These are phyloP conservation scores for Penelope pileata DNA, from an alignment of 2,113 vertebrate species.

Conservation along the genomic window DNA sequence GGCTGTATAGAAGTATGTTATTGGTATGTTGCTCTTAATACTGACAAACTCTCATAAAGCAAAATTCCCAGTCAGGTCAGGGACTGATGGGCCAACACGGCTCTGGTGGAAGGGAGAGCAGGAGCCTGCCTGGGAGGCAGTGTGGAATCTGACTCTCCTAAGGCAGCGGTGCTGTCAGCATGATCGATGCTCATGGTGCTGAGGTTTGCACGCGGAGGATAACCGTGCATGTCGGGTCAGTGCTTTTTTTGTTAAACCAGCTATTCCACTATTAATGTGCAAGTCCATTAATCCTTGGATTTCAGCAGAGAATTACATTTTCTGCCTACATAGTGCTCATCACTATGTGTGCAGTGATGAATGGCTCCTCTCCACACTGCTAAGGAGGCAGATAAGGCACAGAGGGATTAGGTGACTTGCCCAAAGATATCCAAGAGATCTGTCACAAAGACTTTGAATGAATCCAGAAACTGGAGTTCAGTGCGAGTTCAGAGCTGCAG, in stretches of 20 bases:
- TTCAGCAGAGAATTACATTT: not conserved
- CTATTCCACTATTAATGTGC: not conserved
- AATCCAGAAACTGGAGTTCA: not conserved
- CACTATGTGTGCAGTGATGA: not conserved
- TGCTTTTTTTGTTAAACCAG: not conserved
- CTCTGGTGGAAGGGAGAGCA: not conserved
- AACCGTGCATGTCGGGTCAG: not conserved
- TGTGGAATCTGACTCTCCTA: not conserved
- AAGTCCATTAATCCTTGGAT: conserved; percentile 11
- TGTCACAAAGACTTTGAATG: not conserved
- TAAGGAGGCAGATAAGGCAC: not conserved
- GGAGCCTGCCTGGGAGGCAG: not conserved
- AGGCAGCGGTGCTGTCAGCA: not conserved
- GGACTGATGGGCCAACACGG: not conserved
- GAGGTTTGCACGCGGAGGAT: not conserved
- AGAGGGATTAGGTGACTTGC: conserved; percentile 7
- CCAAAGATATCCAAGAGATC: not conserved
- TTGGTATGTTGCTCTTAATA: not conserved
- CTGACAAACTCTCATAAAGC: not conserved
- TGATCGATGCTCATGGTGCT: not conserved
- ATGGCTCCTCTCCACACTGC: not conserved
- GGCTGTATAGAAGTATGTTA: not conserved
- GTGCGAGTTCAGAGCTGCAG: not conserved
- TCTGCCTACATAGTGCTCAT: not conserved
- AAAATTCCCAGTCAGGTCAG: not conserved